Conservation (phyloP, 92 coral and sea anemone genomes). For the Siderastrea radians region DNA sequence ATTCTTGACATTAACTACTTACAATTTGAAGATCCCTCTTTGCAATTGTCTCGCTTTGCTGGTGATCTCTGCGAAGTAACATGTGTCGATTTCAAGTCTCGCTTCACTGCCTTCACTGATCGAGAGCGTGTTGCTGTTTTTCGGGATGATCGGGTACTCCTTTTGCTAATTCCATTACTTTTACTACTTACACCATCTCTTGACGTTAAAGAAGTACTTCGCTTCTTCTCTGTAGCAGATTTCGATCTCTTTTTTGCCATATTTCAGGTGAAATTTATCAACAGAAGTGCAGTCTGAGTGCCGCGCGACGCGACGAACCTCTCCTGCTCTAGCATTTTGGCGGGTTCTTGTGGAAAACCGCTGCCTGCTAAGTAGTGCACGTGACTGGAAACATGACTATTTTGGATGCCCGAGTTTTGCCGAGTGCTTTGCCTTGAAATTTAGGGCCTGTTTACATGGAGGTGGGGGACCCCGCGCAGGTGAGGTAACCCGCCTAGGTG, state of each 20-base stretch:
- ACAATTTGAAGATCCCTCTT: neutral
- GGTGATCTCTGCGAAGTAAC: neutral
- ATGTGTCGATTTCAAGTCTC: conserved; percentile 13
- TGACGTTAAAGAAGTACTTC: neutral
- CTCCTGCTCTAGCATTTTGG: neutral
- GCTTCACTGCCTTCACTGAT: conserved; percentile 20
- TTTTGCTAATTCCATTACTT: neutral
- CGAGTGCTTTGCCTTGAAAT: no score
- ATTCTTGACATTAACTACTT: neutral
- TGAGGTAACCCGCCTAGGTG: no score
- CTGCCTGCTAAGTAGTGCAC: neutral
- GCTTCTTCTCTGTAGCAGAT: conserved; percentile 1
- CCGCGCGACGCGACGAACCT: no score
- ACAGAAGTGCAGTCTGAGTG: neutral
- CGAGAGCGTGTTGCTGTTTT: neutral
- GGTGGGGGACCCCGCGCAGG: no score
- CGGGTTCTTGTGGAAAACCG: conserved; percentile 18
- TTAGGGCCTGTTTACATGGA: no score
- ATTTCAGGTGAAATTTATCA: neutral
- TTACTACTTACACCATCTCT: neutral
- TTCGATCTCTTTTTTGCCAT: conserved; percentile 37
- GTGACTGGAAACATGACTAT: neutral
- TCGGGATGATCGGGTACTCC: neutral
- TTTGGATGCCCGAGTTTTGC: neutral
- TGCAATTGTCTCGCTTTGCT: neutral